A percentile compares a stretch with the other conserved stretches of the same genome.
These are phyloP conservation scores for Alaudala cheleensis DNA, from an alignment of 2,113 vertebrate genomes.

Conservation along the genomic window DNA sequence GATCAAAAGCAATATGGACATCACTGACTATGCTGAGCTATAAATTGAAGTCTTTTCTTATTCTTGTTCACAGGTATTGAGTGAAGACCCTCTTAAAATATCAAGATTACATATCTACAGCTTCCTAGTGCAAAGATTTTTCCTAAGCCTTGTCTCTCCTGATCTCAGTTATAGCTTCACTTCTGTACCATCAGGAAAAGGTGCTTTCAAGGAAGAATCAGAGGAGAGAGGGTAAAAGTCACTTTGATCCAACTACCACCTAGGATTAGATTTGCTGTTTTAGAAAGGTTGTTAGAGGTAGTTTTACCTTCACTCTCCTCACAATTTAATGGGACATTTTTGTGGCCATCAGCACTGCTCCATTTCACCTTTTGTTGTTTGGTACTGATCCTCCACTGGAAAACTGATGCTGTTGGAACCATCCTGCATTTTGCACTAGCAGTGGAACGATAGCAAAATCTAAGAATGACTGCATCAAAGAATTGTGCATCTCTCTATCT, in stretches of 20 bases:
- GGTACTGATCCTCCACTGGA: background rate
- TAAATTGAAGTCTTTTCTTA: background rate
- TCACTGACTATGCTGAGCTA: background rate
- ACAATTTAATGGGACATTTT: background rate
- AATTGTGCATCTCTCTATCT: background rate
- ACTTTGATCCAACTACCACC: background rate
- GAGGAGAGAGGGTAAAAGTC: background rate
- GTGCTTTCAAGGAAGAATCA: background rate
- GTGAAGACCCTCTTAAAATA: background rate
- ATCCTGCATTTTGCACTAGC: background rate
- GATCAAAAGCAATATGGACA: background rate
- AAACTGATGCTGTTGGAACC: background rate
- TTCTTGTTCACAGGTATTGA: background rate
- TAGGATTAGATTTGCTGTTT: background rate
- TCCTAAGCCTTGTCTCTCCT: background rate
- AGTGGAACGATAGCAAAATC: background rate
- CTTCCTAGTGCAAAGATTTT: background rate
- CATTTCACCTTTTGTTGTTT: background rate
- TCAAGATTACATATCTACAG: background rate
- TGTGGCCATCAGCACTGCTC: background rate
- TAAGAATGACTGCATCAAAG: background rate
- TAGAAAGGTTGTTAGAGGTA: background rate
- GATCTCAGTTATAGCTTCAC: background rate
- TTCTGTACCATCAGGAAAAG: background rate
- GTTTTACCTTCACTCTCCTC: background rate